Base-by-base conservation (phyloP, 2,113 vertebrate genomes). In the Pelusios castaneus region DNA sequence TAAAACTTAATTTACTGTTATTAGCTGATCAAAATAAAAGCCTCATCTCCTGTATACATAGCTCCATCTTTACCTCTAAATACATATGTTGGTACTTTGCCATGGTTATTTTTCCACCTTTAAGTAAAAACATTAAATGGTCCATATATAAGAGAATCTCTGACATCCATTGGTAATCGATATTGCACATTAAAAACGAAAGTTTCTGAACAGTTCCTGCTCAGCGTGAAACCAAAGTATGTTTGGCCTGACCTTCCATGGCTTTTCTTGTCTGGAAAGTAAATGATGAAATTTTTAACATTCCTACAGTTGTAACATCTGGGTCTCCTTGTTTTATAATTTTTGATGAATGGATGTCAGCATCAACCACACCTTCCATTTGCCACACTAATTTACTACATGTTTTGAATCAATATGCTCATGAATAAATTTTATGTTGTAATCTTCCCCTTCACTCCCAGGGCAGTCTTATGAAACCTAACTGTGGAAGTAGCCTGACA, bases 261-360 rank as follows among this genome's bases (percentile, higher is more conserved):
- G 76, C 95, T 94, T 96, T 92, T 93, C 91, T 89, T 89, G 92
- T 88, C 95, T 98, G 93, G 2, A 38, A 88, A 97, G 93, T 97
- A 91, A 97, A 93, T 97, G 77, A 97, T 11, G 90, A 93, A 90
- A 97, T 97, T 98, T 97, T 97, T 97, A 78, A 82, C 96, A 97
- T 97, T 96, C 97, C 94, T 95, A 27, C 75, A 56, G 51, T 82
- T 49, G 78, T 87, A 88, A 94, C 98, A 97, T 97, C 97, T 98
- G 97, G 92, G 95, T 93, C 96, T 92, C 38, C 67, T 82, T 96
- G 95, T 95, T 90, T 89, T 49, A 19, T 77, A 86, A 78, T 81
- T 89, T 91, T 82, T 97, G 92, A 97, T 92, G 95, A 95, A 81
- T 43, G 77, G 70, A 24, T 7, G 76, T n/a, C 76, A 38, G 85